phyloP scores from a whole-genome alignment of 2,113 vertebrate species.

The Tragelaphus strepsiceros region DNA sequence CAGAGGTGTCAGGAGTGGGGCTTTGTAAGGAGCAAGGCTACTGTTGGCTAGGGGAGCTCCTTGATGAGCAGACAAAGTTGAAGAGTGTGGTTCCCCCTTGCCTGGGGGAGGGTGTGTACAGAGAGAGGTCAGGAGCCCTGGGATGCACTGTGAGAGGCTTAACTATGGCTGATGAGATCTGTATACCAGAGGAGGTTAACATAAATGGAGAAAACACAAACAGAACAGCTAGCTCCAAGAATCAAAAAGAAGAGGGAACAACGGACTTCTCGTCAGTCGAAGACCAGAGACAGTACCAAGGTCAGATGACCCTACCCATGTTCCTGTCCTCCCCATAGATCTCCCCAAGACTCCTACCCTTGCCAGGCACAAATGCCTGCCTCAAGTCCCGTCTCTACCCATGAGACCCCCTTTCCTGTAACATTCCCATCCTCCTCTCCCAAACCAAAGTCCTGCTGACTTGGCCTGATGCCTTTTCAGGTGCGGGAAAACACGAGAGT shows the following conservation, averaged over 20 bases:
- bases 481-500: neutral
- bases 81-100: neutral
- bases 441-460: neutral
- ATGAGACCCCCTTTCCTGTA: neutral
- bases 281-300: neutral
- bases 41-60: neutral
- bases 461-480: neutral
- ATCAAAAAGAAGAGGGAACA: neutral
- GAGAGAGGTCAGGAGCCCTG: neutral
- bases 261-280: neutral
- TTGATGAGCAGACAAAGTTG: slow-evolving; percentile 4
- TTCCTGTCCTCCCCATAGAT: neutral
- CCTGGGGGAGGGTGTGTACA: neutral
- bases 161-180: neutral
- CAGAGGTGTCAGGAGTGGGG: neutral
- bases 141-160: neutral
- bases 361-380: neutral
- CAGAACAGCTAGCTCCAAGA: neutral
- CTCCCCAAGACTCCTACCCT: neutral
- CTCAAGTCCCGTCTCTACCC: neutral
- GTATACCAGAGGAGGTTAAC: neutral
- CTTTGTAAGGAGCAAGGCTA: slow-evolving; percentile 1
- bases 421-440: neutral
- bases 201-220: neutral
- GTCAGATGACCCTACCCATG: neutral